Conservation (phyloP, 2,113 vertebrate genomes). For the Cynocephalus volans region DNA sequence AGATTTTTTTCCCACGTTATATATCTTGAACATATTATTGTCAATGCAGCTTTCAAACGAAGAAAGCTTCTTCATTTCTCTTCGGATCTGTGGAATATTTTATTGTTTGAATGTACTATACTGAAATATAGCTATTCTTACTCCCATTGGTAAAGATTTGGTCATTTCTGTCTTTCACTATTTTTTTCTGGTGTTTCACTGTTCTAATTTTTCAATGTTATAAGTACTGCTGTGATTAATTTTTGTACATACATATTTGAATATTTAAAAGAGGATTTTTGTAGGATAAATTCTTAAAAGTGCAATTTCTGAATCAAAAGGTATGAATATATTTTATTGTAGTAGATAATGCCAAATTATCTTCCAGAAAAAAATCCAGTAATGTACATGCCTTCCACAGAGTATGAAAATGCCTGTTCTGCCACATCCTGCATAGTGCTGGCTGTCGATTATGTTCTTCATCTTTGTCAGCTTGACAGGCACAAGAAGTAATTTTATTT, state of each 20-base stretch:
- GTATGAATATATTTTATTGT: constrained; percentile 26
- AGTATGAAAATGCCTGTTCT: constrained; percentile 41
- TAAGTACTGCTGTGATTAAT: neutral
- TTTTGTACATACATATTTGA: neutral
- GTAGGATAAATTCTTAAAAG: constrained; percentile 21
- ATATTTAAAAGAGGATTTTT: constrained; percentile 33
- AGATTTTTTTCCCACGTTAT: neutral
- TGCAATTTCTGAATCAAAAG: constrained; percentile 29
- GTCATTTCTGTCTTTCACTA: neutral
- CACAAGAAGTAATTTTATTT: constrained; percentile 49
- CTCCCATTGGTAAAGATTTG: neutral
- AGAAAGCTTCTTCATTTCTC: neutral
- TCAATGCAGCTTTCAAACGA: neutral
- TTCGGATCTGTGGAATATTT: constrained; percentile 45
- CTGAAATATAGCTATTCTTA: neutral
- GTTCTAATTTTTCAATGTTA: constrained; percentile 22
- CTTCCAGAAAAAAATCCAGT: neutral
- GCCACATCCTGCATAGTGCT: neutral
- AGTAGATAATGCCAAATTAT: neutral
- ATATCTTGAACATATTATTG: constrained; percentile 21
- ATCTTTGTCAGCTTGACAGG: constrained; percentile 28
- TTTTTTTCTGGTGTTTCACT: neutral
- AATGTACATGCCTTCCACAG: constrained; percentile 26
- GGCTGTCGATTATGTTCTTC: constrained; percentile 43
- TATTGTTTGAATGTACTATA: neutral